Conservation (phyloP, 53 echinoderm and acorn worm genomes). For the Pentamera pediparva region DNA sequence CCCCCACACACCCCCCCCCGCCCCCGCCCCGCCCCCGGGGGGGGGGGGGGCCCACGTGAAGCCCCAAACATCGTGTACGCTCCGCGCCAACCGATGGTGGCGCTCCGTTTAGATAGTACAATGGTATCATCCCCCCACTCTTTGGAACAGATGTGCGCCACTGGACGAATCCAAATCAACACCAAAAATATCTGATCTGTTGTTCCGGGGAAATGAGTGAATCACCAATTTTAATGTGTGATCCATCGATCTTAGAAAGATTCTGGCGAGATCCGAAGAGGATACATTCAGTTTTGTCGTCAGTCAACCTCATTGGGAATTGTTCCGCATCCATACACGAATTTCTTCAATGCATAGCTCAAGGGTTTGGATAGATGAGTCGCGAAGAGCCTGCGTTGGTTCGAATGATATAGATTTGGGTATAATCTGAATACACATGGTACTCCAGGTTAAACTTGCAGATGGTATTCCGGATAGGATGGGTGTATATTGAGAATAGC, state of each 20-base stretch:
- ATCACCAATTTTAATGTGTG: constrained; percentile 12
- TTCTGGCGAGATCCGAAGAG: constrained; percentile 1
- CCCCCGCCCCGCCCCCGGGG: no score
- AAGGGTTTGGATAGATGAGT: background rate
- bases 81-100: no score
- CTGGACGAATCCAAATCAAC: no score
- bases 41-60: no score
- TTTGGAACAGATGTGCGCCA: no score
- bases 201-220: background rate
- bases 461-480: background rate
- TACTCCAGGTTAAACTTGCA: background rate
- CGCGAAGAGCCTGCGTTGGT: background rate
- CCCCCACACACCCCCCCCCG: no score
- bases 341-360: constrained; percentile 15
- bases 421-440: constrained; percentile 24
- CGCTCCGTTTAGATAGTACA: no score
- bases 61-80: no score
- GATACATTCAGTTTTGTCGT: constrained; percentile 11
- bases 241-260: background rate
- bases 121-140: no score
- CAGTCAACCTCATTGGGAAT: constrained; percentile 3
- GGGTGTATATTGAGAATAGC: constrained; percentile 14
- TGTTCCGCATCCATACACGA: constrained; percentile 5
- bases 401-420: constrained; percentile 8
- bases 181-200: background rate